Evolutionary conservation across 1,140 invertebrate species (phyloP), one percentile per base, ranked within the genome.

Genomic region (Panulirus ornatus): DNA sequence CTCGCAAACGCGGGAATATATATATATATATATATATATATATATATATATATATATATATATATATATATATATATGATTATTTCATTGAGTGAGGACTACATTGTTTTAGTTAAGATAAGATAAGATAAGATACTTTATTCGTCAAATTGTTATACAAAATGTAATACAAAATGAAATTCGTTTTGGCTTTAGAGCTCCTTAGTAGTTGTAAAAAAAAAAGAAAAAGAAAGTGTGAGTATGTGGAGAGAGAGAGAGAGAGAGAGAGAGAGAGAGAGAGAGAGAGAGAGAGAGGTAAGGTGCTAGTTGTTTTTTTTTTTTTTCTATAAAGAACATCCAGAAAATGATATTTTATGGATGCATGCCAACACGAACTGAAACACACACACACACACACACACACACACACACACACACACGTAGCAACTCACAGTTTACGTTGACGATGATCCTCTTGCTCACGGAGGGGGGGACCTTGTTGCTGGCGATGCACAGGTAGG

Each of bases 391-490:
- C 34, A 70, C 66, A 70, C 38, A 42, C 66, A 42, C 16, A 16
- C 38, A n/a, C 27, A 34, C n/a, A 27, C 71, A 44, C 40, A 75
- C 42, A 30, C 42, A 54, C 81, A 58, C 47, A 73, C 47, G 34
- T 3, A 38, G 5, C 9, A 19, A 96, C 97, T 97, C 95, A 98
- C 97, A 98, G 94, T 97, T 97, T 83, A 98, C 97, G 94, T 96
- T 96, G 66, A 98, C 95, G 73, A 96, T 96, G 91, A 98, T 97
- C 92, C 97, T 94, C 94, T 97, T 98, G 94, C 97, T 97, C 92
- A 97, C 97, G 19, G 97, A 97, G 40, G 97, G 97, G 88, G 97
- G 97, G 36, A 98, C 97, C 93, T 98, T 97, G 93, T 98, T 98
- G 92, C 96, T 97, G 40, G 97, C 97, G 92, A 97, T 97, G 94